A percentile compares a stretch with the other conserved stretches of the same genome.
phyloP scores from a whole-genome alignment of 2,888 invertebrate genomes.

The Lysandra bellargus region DNA sequence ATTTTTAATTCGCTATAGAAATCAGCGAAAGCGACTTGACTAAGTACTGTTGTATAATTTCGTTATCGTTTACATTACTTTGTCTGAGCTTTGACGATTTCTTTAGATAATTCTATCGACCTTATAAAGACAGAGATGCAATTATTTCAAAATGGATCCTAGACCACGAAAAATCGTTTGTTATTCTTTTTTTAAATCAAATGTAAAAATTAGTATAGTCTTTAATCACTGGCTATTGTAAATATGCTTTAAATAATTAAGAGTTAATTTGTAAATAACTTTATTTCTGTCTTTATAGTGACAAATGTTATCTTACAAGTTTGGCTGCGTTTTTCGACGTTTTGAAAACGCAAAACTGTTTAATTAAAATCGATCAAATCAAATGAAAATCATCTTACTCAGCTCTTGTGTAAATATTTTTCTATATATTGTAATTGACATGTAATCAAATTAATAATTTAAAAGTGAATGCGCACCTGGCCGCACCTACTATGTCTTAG shows the following conservation, averaged over 20 bases:
- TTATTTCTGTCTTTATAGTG: not conserved
- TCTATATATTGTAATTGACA: not conserved
- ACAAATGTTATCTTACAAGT: not conserved
- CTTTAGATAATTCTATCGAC: not conserved
- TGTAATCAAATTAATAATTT: no score
- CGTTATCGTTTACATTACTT: not conserved
- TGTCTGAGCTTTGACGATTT: not conserved
- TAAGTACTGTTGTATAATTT: not conserved
- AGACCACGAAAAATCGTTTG: not conserved
- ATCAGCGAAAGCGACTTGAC: no score
- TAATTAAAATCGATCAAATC: no score
- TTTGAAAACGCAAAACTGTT: not conserved
- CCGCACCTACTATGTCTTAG: no score
- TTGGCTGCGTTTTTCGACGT: not conserved
- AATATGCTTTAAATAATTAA: not conserved
- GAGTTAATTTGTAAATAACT: not conserved
- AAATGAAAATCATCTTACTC: not conserved
- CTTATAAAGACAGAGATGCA: slow-evolving; percentile 7
- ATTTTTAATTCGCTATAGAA: no score
- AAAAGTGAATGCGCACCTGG: no score
- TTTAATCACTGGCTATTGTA: not conserved
- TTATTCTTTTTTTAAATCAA: not conserved
- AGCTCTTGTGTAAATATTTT: not conserved
- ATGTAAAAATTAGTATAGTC: not conserved
- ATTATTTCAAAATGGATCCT: not conserved